Evolutionary conservation across 2,888 invertebrate genomes (phyloP).

Genomic region (Tribolium freemani): DNA sequence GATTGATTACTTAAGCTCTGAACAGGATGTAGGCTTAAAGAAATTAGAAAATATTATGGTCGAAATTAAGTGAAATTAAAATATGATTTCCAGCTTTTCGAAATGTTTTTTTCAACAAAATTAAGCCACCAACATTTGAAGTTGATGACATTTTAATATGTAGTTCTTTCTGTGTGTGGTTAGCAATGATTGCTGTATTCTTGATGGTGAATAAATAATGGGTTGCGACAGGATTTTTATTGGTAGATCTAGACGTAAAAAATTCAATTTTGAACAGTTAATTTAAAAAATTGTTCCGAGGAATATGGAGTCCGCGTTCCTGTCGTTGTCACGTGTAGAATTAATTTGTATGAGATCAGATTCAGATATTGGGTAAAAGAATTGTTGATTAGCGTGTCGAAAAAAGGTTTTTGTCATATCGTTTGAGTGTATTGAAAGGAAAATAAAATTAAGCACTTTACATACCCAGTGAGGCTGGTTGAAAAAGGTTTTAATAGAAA

Average conservation of each 20-base stretch:
- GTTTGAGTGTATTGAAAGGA: conserved; percentile 33
- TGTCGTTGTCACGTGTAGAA: not conserved
- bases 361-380: conserved; percentile 22
- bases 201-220: too few relatives aligned
- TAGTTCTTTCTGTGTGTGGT: too few relatives aligned
- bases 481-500: conserved; percentile 29
- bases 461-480: conserved; percentile 22
- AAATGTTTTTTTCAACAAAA: not conserved
- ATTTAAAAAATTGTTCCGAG: not conserved
- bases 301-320: not conserved
- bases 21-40: not conserved
- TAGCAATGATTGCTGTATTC: too few relatives aligned
- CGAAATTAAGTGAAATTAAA: not conserved
- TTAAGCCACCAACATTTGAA: too few relatives aligned
- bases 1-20: conserved; percentile 1
- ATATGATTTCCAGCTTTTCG: not conserved
- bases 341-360: conserved; percentile 21
- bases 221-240: too few relatives aligned
- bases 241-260: not conserved
- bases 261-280: not conserved
- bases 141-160: not conserved
- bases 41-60: not conserved
- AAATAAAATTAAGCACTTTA: conserved; percentile 31
- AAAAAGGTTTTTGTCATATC: conserved; percentile 26
- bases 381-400: conserved; percentile 20